These are phyloP conservation scores for Petroica traversi DNA, from an alignment of 2,113 vertebrate species.

Conservation along the genomic window DNA sequence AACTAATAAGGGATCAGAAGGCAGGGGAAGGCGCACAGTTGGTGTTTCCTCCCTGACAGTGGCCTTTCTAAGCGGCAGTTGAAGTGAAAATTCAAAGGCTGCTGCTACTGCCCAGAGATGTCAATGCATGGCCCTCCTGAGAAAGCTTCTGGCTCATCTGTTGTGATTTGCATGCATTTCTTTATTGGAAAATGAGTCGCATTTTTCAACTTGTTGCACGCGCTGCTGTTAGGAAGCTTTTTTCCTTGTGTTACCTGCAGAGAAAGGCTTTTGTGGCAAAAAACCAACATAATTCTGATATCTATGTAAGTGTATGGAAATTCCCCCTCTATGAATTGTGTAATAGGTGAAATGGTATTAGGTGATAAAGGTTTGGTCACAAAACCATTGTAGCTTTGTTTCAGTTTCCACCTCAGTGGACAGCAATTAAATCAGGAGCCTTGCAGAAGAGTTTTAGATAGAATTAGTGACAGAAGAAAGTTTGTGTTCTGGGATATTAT, in stretches of 20 bases:
- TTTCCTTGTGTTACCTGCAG: background rate
- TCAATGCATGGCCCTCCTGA: background rate
- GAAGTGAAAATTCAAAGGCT: constrained; percentile 52
- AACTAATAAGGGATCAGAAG: constrained; percentile 70
- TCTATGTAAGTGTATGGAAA: background rate
- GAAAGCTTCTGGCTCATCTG: background rate
- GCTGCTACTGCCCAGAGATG: constrained; percentile 46
- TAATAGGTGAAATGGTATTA: background rate
- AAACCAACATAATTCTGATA: background rate
- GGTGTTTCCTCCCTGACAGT: constrained; percentile 67
- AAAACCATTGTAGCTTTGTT: background rate
- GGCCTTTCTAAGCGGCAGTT: constrained; percentile 43
- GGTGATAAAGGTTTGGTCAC: background rate
- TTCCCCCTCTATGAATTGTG: background rate
- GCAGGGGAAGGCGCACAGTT: constrained; percentile 56
- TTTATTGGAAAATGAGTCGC: background rate
- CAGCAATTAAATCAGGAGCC: background rate
- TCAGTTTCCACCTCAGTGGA: background rate
- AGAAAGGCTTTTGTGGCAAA: background rate
- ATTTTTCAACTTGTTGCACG: background rate
- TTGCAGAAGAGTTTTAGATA: background rate
- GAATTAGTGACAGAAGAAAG: background rate
- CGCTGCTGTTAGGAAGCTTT: background rate
- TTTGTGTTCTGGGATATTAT: background rate
- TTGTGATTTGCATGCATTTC: background rate